Base-by-base conservation (phyloP, 2,888 invertebrate species). In the Tinea pellionella region DNA sequence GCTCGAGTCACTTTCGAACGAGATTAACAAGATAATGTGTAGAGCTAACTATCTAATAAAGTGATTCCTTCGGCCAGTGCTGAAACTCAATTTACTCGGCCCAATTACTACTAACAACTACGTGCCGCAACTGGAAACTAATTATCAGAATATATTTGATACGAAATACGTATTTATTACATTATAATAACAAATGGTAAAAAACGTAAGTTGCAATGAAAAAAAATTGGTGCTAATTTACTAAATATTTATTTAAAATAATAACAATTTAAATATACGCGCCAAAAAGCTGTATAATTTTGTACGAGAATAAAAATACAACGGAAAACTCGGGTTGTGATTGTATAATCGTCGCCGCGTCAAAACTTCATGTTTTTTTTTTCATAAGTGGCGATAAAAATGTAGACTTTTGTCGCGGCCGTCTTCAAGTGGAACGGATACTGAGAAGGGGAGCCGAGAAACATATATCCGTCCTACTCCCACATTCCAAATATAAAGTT, bases 341-440 rank as follows among this genome's bases (percentile, higher is more conserved):
- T 47, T 47, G 47, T 16, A 15, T 47, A 47, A 47, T 47, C 47
- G 47, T 47, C 47, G 15, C 47, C 16, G 47, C 47, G 16, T 47
- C 15, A 13, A 37, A 16, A 9, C 13, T 47, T 47, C 47, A 47
- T 47, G 47, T 47, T 15, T 47, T 47, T 15, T 47, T 47, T 47
- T 47, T 47, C 47, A 47, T 86, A 85, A 85, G 85, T 85, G 86
- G 85, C 86, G 85, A 85, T 83, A 86, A 84, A 86, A 84, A 16
- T 47, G 76, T 77, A 75, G 77, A 74, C 75, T 80, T 84, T 82
- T 82, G 78, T 80, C 83, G 78, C 73, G 77, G 78, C 80, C 86
- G 84, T 85, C 87, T 85, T 85, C 74, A 78, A 82, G 77, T 77
- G 78, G 81, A 78, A 78, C 79, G 79, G 74, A 61, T 37, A 37